A percentile compares a stretch with the other conserved stretches of the same genome.
phyloP scores from a whole-genome alignment of 2,888 invertebrate genomes.

The Bibio marci region DNA sequence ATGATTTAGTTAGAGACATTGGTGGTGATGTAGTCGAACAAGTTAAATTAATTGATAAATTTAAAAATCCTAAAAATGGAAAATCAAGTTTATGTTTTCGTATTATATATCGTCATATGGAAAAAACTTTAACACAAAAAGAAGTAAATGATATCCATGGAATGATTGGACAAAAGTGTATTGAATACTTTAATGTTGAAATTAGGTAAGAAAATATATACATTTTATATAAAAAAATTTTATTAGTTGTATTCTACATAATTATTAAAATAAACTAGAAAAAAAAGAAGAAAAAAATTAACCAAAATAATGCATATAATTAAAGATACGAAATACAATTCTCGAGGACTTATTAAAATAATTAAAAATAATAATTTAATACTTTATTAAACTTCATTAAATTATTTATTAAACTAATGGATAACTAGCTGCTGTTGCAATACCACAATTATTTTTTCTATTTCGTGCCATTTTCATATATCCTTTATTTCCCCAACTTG shows the following conservation, averaged over 20 bases:
- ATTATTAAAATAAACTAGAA: too few relatives aligned
- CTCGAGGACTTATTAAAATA: too few relatives aligned
- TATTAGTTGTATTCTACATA: too few relatives aligned
- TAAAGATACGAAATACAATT: too few relatives aligned
- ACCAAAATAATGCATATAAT: too few relatives aligned
- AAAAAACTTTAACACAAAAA: slow-evolving; percentile 65
- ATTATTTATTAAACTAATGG: slow-evolving; percentile 52
- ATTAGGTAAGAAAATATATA: slow-evolving; percentile 24
- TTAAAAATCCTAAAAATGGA: slow-evolving; percentile 67
- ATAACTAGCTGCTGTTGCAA: slow-evolving; percentile 60
- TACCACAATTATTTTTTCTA: slow-evolving; percentile 60
- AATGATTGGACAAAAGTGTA: slow-evolving; percentile 45
- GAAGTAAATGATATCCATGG: slow-evolving; percentile 79
- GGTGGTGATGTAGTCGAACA: slow-evolving; percentile 92
- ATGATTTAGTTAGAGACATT: slow-evolving; percentile 73
- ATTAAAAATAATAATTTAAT: too few relatives aligned
- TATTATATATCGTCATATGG: slow-evolving; percentile 85
- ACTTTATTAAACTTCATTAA: too few relatives aligned
- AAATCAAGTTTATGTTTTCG: slow-evolving; percentile 77
- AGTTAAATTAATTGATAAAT: slow-evolving; percentile 72
- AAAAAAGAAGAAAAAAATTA: too few relatives aligned
- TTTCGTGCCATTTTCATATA: slow-evolving; percentile 73
- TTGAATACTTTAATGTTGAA: slow-evolving; percentile 22
- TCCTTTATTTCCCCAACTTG: slow-evolving; percentile 58
- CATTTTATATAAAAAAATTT: too few relatives aligned